Base-by-base conservation (phyloP, 2,113 vertebrate genomes). In the Melanotaenia duboulayi region DNA sequence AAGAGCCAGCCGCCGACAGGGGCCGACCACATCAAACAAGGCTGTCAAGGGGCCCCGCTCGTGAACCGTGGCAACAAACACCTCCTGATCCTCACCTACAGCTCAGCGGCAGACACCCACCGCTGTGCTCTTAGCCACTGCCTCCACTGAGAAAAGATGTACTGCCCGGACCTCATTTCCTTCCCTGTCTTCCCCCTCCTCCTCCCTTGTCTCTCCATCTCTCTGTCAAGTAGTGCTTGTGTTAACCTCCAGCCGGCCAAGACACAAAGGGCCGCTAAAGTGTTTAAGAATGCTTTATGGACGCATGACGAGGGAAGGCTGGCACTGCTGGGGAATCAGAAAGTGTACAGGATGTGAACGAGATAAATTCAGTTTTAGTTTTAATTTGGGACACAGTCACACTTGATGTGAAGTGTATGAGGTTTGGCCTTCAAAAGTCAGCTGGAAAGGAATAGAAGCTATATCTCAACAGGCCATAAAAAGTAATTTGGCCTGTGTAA, bases 11-110 rank as follows among this genome's bases (percentile, higher is more conserved):
- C 83, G 85, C 87, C 88, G 86, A 93, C 91, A 91, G 90, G 86
- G 91, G 85, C 89, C 91, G 84, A 83, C 87, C 91, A 93, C 93
- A 94, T 94, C 90, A 94, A 93, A 94, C 87, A 71, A 85, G 86
- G 71, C 87, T 87, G 79, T 92, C 82, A 83, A 89, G 89, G 91
- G 85, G 86, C 83, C 81, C 81, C 65, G 75, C 92, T 89, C 69
- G 83, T 90, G 91, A 94, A 93, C 92, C 87, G 81, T 92, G 90
- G 89, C 90, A 89, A 91, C 91, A 92, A 92, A 93, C 91, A 94
- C 89, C 87, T 87, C 88, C 81, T 91, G 90, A 92, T 92, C 90
- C 87, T 92, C 91, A 93, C 92, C 93, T 92, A 92, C 85, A 87
- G 82, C 89, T 87, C 83, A 82, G 87, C 71, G 74, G 83, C 91